These are phyloP conservation scores for Meiosimyza platycephala DNA, from an alignment of 2,888 invertebrate genomes.

Conservation along the genomic window DNA sequence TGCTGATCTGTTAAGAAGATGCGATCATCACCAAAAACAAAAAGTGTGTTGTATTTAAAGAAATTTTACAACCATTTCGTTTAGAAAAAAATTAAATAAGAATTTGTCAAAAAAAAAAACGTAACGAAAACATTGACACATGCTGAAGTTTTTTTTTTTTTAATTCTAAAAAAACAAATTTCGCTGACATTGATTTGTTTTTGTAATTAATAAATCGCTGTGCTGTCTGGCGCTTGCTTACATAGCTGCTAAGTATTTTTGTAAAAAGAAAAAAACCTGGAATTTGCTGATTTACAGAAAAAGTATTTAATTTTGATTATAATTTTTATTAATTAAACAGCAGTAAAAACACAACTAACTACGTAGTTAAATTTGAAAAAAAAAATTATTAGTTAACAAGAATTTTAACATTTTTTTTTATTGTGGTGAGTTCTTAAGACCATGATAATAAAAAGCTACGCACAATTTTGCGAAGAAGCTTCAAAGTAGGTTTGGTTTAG, in stretches of 20 bases:
- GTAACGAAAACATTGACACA: constrained; percentile 28
- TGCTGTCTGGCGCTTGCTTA: too few species aligned
- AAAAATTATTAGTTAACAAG: background rate
- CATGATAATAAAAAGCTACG: too few species aligned
- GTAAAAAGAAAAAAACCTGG: background rate
- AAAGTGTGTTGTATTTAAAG: background rate
- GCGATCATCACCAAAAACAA: constrained; percentile 34
- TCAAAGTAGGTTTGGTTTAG: too few species aligned
- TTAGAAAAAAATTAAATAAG: constrained; percentile 3
- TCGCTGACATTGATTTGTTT: background rate
- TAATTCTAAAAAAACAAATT: constrained; percentile 34
- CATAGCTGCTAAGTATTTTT: too few species aligned
- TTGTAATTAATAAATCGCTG: too few species aligned
- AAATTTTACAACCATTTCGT: background rate
- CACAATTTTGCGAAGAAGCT: too few species aligned
- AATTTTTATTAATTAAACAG: background rate
- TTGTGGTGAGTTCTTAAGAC: too few species aligned
- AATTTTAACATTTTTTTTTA: too few species aligned
- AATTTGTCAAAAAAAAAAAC: constrained; percentile 31
- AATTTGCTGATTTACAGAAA: background rate
- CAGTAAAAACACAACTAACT: too few species aligned
- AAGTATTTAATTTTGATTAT: background rate
- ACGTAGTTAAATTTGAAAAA: background rate
- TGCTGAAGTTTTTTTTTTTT: constrained; percentile 9
- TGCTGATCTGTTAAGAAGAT: constrained; percentile 30